These are phyloP conservation scores for Gephyroberyx darwinii DNA, from an alignment of 2,797 vertebrate genomes.

Conservation along the genomic window DNA sequence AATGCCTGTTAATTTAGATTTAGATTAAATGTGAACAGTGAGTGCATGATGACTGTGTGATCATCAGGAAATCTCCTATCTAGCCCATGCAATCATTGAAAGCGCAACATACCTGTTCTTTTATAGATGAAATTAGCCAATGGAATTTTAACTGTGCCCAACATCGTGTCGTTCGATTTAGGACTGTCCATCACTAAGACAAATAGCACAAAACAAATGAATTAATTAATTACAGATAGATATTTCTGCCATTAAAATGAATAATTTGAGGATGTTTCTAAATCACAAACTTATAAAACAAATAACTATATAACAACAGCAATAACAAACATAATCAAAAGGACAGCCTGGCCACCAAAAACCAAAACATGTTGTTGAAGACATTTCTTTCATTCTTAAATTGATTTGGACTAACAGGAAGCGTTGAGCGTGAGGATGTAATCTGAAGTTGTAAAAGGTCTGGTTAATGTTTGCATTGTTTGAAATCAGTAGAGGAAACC, in stretches of 20 bases:
- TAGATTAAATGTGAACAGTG: conserved; percentile 3
- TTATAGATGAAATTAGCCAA: conserved; percentile 79
- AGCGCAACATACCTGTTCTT: conserved; percentile 76
- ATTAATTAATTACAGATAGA: background rate
- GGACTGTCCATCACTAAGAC: conserved; percentile 38
- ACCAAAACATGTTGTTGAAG: background rate
- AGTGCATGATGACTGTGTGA: background rate
- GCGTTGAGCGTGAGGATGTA: too few relatives aligned
- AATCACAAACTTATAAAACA: background rate
- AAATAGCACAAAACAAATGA: conserved; percentile 9
- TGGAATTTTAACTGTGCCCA: conserved; percentile 79
- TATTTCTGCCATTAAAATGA: background rate
- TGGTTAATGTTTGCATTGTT: too few relatives aligned
- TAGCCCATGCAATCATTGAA: background rate
- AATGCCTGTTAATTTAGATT: conserved; percentile 80
- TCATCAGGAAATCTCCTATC: background rate
- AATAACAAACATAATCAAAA: too few relatives aligned
- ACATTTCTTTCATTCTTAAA: too few relatives aligned
- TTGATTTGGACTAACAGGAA: too few relatives aligned
- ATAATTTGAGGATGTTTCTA: background rate
- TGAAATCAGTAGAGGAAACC: too few relatives aligned
- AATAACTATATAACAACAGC: too few relatives aligned
- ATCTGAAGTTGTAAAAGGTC: too few relatives aligned
- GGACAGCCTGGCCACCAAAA: background rate
- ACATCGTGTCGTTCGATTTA: conserved; percentile 68